Evolutionary conservation across 2,113 vertebrate genomes (phyloP).

Genomic region (Petroica traversi): DNA sequence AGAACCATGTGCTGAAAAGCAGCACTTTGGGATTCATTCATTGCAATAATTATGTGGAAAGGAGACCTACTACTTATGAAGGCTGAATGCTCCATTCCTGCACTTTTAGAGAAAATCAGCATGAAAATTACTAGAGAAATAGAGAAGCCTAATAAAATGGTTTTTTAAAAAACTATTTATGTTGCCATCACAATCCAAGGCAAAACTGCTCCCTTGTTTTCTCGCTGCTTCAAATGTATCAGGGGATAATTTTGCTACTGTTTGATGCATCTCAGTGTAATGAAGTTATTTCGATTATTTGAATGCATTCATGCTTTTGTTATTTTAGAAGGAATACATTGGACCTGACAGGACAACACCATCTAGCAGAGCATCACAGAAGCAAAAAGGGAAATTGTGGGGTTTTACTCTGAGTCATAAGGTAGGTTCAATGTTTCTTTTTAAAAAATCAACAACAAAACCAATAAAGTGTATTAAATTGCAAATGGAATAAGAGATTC

Average conservation of each 20-base stretch:
- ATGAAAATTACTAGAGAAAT: neutral
- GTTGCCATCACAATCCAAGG: neutral
- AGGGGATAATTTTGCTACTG: neutral
- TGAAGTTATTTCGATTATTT: neutral
- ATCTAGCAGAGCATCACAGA: neutral
- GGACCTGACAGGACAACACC: neutral
- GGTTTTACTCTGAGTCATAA: neutral
- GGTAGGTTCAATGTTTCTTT: neutral
- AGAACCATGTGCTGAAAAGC: neutral
- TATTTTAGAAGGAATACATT: neutral
- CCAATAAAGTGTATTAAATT: neutral
- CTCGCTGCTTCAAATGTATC: neutral
- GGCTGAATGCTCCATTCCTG: neutral
- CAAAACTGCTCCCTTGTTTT: neutral
- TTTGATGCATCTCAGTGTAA: neutral
- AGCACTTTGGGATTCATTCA: neutral
- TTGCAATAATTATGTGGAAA: neutral
- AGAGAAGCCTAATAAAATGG: neutral
- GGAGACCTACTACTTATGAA: neutral
- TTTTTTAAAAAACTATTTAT: neutral
- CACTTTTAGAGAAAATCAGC: neutral
- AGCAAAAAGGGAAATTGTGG: neutral
- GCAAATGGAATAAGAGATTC: neutral
- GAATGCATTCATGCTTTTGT: neutral
- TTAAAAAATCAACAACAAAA: neutral